Evolutionary conservation across 2,888 invertebrate genomes (phyloP).

Genomic region (Eupeodes luniger): DNA sequence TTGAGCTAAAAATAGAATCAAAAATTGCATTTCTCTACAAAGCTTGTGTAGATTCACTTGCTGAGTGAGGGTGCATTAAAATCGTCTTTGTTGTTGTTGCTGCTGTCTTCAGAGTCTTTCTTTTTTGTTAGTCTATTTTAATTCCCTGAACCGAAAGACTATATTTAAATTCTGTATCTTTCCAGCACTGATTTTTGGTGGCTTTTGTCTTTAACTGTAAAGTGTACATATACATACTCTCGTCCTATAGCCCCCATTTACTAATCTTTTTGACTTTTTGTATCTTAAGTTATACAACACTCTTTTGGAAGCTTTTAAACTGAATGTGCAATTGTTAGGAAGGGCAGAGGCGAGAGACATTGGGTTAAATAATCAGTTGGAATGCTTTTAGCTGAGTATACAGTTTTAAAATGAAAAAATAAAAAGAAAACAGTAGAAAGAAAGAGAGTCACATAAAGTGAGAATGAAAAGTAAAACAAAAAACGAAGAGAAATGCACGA

Average conservation of each 20-base stretch:
- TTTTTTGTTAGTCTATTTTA: slow-evolving; percentile 14
- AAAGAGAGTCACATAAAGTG: background rate
- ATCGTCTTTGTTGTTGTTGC: background rate
- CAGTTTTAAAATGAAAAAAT: background rate
- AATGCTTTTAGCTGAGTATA: slow-evolving; percentile 59
- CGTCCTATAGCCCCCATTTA: background rate
- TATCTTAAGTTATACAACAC: slow-evolving; percentile 36
- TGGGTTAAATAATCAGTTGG: slow-evolving; percentile 71
- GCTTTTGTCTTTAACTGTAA: background rate
- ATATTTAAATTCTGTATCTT: slow-evolving; percentile 30
- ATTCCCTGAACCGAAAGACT: slow-evolving; percentile 3
- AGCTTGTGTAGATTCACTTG: slow-evolving; percentile 12
- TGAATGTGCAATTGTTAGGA: slow-evolving; percentile 45
- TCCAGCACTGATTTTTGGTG: slow-evolving; percentile 30
- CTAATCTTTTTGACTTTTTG: slow-evolving; percentile 21
- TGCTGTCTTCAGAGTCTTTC: background rate
- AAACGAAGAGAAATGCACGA: slow-evolving; percentile 40
- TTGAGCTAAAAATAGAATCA: slow-evolving; percentile 48
- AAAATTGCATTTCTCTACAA: slow-evolving; percentile 38
- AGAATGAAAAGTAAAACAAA: background rate
- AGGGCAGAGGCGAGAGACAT: slow-evolving; percentile 32
- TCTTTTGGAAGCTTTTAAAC: slow-evolving; percentile 58
- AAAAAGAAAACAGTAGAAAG: background rate
- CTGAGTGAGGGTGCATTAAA: background rate
- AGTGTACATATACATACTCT: background rate